These are phyloP conservation scores for Urophycis tenuis DNA, from an alignment of 2,797 vertebrate species.

Conservation along the genomic window DNA sequence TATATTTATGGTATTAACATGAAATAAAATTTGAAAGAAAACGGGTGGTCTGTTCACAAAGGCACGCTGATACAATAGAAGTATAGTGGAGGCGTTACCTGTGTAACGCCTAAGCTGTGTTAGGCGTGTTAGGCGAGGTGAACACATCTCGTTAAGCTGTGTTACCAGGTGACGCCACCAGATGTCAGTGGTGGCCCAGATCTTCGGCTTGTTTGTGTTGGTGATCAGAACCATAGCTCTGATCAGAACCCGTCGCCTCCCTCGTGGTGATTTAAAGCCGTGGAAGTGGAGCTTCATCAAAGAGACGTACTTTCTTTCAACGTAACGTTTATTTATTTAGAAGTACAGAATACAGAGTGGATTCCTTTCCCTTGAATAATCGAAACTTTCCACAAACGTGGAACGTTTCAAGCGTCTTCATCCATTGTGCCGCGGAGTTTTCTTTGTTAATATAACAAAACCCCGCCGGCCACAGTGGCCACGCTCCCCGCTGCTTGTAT, in stretches of 20 bases:
- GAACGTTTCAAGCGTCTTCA: slow-evolving; percentile 10
- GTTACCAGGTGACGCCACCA: slow-evolving; percentile 23
- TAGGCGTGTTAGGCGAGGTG: too few relatives aligned
- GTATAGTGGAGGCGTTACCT: too few relatives aligned
- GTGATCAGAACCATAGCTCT: too few relatives aligned
- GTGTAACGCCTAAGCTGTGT: too few relatives aligned
- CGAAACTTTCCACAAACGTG: slow-evolving; percentile 20
- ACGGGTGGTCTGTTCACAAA: neutral
- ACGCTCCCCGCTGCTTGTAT: slow-evolving; percentile 23
- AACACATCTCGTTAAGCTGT: too few relatives aligned
- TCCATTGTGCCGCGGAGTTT: slow-evolving; percentile 25
- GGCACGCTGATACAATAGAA: too few relatives aligned
- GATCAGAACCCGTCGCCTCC: too few relatives aligned
- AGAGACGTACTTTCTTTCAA: neutral
- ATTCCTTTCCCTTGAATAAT: slow-evolving; percentile 22
- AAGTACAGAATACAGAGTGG: slow-evolving; percentile 26
- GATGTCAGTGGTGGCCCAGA: slow-evolving; percentile 44
- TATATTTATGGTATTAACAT: slow-evolving; percentile 98
- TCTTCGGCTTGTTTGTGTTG: neutral
- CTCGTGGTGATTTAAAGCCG: slow-evolving; percentile 3
- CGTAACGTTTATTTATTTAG: slow-evolving; percentile 30
- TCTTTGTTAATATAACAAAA: slow-evolving; percentile 67
- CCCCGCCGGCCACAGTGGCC: slow-evolving; percentile 31
- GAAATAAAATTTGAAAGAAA: slow-evolving; percentile 79
- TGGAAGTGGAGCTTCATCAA: slow-evolving; percentile 3